These are phyloP conservation scores for Incurvaria masculella DNA, from an alignment of 2,888 invertebrate species.

Conservation along the genomic window DNA sequence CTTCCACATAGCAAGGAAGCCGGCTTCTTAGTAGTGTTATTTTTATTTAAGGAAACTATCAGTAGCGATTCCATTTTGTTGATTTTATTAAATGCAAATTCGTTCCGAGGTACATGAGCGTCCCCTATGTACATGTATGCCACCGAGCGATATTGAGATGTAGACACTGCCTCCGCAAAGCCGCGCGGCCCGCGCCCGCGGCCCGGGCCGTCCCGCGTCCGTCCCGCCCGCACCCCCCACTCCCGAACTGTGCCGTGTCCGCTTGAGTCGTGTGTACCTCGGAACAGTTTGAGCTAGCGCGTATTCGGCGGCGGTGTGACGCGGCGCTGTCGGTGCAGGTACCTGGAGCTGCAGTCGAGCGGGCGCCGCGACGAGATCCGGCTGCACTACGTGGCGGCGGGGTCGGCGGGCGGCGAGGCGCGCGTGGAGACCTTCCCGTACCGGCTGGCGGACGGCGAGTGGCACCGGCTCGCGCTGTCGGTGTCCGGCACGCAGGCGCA, in stretches of 20 bases:
- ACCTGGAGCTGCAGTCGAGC: conserved; percentile 89
- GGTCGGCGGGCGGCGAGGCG: conserved; percentile 52
- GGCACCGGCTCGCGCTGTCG: conserved; percentile 84
- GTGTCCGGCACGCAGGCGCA: conserved; percentile 82
- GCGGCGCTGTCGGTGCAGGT: conserved; percentile 54
- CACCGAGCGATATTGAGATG: conserved; percentile 54
- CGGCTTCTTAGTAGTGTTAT: not conserved
- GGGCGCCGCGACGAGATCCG: conserved; percentile 84
- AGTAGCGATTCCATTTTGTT: not conserved
- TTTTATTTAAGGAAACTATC: not conserved
- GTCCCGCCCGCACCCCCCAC: conserved; percentile 21
- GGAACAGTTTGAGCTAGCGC: conserved; percentile 36
- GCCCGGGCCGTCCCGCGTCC: conserved; percentile 25
- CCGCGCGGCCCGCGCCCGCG: conserved; percentile 27
- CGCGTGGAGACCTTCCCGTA: conserved; percentile 86
- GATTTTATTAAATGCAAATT: conserved; percentile 20
- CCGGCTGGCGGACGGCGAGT: conserved; percentile 81
- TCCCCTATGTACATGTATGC: conserved; percentile 33
- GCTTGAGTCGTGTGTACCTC: conserved; percentile 56
- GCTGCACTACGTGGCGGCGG: conserved; percentile 73
- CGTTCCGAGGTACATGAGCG: conserved; percentile 57
- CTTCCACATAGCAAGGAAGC: not conserved
- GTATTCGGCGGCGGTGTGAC: conserved; percentile 5
- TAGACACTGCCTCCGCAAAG: conserved; percentile 51
- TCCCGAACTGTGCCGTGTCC: conserved; percentile 6